Evolutionary conservation across 2,888 invertebrate genomes (phyloP).

Genomic region (Chalcosyrphus nemorum): DNA sequence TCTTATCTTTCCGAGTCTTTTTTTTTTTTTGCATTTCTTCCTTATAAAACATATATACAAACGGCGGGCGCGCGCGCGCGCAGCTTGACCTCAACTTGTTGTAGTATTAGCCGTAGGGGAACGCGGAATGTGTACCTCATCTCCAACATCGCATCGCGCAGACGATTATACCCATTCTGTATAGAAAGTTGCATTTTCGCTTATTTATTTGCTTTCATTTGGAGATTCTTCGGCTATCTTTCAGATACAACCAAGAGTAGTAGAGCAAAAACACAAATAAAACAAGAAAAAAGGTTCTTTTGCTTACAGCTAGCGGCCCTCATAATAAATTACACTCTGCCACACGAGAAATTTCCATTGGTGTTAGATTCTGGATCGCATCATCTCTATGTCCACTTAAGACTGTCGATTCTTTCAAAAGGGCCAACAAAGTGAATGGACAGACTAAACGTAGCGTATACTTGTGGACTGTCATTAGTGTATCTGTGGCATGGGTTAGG

Average conservation of each 20-base stretch:
- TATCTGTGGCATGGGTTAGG: background rate
- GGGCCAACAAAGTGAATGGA: constrained; percentile 18
- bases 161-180: constrained; percentile 49
- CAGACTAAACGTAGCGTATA: background rate
- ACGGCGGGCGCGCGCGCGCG: background rate
- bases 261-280: constrained; percentile 34
- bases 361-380: constrained; percentile 42
- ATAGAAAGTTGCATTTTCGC: constrained; percentile 62
- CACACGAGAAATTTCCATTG: constrained; percentile 46
- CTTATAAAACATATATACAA: background rate
- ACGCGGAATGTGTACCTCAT: constrained; percentile 30
- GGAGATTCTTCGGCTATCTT: constrained; percentile 43
- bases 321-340: constrained; percentile 34
- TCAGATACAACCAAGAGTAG: constrained; percentile 25
- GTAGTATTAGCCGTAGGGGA: constrained; percentile 32
- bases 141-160: constrained; percentile 43
- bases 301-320: constrained; percentile 7
- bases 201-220: constrained; percentile 61
- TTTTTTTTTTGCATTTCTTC: constrained; percentile 10
- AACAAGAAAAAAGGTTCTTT: background rate
- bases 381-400: constrained; percentile 30
- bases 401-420: constrained; percentile 29
- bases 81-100: constrained; percentile 53
- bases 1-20: constrained; percentile 44
- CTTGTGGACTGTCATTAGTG: background rate